Conservation (phyloP, 2,888 invertebrate genomes). For the Pachymerium ferrugineum region DNA sequence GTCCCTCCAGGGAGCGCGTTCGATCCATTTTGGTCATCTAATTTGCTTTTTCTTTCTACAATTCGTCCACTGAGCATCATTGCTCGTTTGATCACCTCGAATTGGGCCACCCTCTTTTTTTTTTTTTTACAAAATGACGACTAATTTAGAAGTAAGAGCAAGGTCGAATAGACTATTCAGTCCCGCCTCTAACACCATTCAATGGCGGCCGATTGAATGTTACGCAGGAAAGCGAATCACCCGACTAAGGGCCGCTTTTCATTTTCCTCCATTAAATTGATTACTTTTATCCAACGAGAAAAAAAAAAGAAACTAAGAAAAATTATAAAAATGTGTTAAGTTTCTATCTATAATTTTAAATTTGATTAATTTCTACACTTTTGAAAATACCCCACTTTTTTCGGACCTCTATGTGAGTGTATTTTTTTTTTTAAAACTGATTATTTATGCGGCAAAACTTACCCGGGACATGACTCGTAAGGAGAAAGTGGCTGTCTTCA, state of each 20-base stretch:
- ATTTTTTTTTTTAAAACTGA: not conserved
- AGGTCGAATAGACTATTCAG: slow-evolving; percentile 1
- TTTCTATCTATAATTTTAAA: not conserved
- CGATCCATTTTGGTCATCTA: not conserved
- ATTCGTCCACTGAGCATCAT: not conserved
- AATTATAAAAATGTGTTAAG: no score
- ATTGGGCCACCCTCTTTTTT: not conserved
- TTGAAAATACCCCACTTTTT: not conserved
- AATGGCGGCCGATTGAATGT: slow-evolving; percentile 22
- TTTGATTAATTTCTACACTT: not conserved
- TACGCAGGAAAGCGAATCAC: slow-evolving; percentile 19
- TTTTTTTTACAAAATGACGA: no score
- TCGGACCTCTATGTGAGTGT: not conserved
- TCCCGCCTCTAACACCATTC: slow-evolving; percentile 16
- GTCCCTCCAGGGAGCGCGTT: not conserved
- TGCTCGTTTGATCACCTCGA: not conserved
- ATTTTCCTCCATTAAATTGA: not conserved
- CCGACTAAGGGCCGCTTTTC: not conserved
- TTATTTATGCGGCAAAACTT: slow-evolving; percentile 47
- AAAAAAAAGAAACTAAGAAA: no score
- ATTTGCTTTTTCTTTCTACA: not conserved
- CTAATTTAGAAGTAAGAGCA: slow-evolving; percentile 4
- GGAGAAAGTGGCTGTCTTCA: slow-evolving; percentile 73
- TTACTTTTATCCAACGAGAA: no score
- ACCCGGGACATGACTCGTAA: slow-evolving; percentile 73